phyloP scores from a whole-genome alignment of 2,113 vertebrate genomes.

The Pogona vitticeps region DNA sequence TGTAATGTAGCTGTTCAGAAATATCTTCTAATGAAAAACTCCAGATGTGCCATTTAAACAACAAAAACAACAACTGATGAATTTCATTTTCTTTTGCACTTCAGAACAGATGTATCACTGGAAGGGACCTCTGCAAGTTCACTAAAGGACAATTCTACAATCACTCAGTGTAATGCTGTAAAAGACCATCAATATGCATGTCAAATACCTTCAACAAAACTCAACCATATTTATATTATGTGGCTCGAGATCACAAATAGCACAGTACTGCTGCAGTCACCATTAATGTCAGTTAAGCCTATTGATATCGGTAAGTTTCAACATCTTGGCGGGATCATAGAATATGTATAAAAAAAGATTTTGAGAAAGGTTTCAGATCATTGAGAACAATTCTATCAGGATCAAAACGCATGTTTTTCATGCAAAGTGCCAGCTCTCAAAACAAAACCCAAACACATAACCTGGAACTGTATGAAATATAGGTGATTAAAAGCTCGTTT shows the following conservation, averaged over 20 bases:
- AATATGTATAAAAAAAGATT: background rate
- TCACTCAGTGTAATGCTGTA: slow-evolving; percentile 59
- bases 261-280: slow-evolving; percentile 60
- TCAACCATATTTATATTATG: slow-evolving; percentile 68
- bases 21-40: background rate
- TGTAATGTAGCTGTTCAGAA: background rate
- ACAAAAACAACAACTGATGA: background rate
- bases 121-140: slow-evolving; percentile 45
- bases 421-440: background rate
- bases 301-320: slow-evolving; percentile 71
- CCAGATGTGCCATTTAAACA: background rate
- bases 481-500: background rate
- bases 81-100: background rate
- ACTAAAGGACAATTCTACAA: slow-evolving; percentile 22
- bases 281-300: slow-evolving; percentile 69
- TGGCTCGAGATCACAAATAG: slow-evolving; percentile 66
- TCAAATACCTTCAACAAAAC: slow-evolving; percentile 55
- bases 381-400: background rate
- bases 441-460: background rate
- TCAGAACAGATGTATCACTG: slow-evolving; percentile 49
- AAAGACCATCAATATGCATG: slow-evolving; percentile 70
- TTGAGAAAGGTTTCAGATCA: background rate
- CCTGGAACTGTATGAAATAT: background rate
- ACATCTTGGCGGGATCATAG: background rate
- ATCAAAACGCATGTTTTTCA: background rate